These are phyloP conservation scores for Bos javanicus DNA, from an alignment of 2,113 vertebrate genomes.

Conservation along the genomic window DNA sequence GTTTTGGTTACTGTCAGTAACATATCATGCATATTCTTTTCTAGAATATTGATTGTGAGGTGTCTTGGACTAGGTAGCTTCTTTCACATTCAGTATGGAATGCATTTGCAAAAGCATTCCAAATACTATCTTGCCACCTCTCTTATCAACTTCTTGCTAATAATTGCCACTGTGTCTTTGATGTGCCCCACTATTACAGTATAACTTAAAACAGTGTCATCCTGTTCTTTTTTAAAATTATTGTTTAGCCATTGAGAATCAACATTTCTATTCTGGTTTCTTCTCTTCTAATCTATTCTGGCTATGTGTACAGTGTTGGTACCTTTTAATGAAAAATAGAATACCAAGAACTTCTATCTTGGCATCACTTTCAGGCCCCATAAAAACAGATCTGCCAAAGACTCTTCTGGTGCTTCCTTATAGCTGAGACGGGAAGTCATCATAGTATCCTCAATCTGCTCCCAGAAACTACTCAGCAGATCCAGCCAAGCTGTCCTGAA, in stretches of 20 bases:
- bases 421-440: conserved; percentile 17
- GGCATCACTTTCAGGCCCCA: neutral
- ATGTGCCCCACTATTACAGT: neutral
- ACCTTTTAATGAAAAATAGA: conserved; percentile 34
- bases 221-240: neutral
- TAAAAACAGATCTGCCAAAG: conserved; percentile 29
- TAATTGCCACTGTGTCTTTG: neutral
- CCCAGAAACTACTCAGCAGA: conserved; percentile 22
- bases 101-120: neutral
- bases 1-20: neutral
- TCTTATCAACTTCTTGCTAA: neutral
- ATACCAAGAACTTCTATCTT: conserved; percentile 34
- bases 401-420: neutral
- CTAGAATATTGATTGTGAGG: neutral
- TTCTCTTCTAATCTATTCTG: neutral
- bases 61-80: neutral
- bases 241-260: neutral
- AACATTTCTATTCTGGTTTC: neutral
- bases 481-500: conserved; percentile 59
- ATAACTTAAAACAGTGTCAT: neutral
- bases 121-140: neutral
- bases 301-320: neutral
- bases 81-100: neutral
- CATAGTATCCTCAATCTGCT: conserved; percentile 26
- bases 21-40: neutral